These are phyloP conservation scores for Macrosteles quadrilineatus DNA, from an alignment of 1,140 invertebrate species.

Conservation along the genomic window DNA sequence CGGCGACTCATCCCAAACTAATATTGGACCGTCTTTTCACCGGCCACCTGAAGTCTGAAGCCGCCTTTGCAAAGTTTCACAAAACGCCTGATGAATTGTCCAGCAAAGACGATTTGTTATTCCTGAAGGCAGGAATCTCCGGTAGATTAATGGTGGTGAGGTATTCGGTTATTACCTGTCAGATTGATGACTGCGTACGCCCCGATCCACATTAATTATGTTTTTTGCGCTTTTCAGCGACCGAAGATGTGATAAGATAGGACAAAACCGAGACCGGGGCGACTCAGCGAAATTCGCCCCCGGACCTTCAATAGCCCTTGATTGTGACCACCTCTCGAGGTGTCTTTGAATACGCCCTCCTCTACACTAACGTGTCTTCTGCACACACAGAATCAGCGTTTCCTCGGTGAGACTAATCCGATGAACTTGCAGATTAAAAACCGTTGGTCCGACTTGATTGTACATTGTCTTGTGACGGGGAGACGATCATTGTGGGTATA, in stretches of 20 bases:
- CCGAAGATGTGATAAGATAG: neutral
- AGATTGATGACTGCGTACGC: constrained; percentile 15
- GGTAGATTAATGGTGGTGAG: constrained; percentile 10
- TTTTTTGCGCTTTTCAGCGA: constrained; percentile 13
- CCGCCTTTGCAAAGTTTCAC: no score
- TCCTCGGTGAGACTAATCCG: constrained; percentile 5
- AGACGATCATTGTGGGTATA: no score
- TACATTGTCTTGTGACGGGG: no score
- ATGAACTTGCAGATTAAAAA: constrained; percentile 16
- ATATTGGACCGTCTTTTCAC: no score
- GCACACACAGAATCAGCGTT: neutral
- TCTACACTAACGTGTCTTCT: neutral
- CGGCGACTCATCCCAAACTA: no score
- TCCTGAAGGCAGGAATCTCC: constrained; percentile 14
- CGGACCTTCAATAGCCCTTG: neutral
- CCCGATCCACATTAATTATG: constrained; percentile 19
- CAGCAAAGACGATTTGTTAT: constrained; percentile 21
- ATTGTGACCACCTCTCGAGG: neutral
- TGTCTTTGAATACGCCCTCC: constrained; percentile 1
- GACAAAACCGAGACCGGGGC: constrained; percentile 1
- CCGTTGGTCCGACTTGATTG: neutral
- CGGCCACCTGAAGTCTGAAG: no score
- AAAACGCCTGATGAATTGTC: constrained; percentile 1
- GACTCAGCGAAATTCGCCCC: constrained; percentile 15
- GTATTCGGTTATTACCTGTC: constrained; percentile 23